These are phyloP conservation scores for Synanceia verrucosa DNA, from an alignment of 2,797 vertebrate genomes.

Conservation along the genomic window DNA sequence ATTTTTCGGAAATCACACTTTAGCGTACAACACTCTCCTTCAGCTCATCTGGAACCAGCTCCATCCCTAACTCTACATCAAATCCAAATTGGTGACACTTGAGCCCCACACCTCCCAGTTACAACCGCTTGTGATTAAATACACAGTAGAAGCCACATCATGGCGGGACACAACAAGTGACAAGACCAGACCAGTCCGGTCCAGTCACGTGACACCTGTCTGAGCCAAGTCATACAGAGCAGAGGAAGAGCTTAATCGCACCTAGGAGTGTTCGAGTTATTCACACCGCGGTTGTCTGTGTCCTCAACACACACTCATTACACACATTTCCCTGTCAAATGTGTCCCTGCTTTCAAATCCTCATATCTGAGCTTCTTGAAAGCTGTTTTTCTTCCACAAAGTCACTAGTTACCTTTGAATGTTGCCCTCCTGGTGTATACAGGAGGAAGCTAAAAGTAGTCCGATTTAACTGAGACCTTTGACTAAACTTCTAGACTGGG, in stretches of 20 bases:
- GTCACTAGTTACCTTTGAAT: background rate
- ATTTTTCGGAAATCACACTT: too few species aligned
- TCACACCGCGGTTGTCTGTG: background rate
- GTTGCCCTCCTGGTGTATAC: background rate
- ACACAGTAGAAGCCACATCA: background rate
- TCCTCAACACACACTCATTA: background rate
- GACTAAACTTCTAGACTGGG: constrained; percentile 43
- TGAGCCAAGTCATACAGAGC: background rate
- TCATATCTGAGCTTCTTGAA: background rate
- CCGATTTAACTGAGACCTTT: background rate
- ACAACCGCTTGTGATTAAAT: constrained; percentile 25
- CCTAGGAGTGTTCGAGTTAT: background rate
- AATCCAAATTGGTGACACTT: constrained; percentile 13
- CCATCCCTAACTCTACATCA: constrained; percentile 17
- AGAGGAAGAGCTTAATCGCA: background rate
- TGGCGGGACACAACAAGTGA: constrained; percentile 8
- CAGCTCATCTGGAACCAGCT: constrained; percentile 5
- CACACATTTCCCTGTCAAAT: background rate
- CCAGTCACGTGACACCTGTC: background rate
- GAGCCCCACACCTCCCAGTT: constrained; percentile 4
- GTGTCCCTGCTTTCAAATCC: background rate
- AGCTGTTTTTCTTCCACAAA: too few species aligned
- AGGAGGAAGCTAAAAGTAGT: background rate
- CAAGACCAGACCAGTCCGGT: background rate
- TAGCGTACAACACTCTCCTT: too few species aligned